Conservation (phyloP, 2,888 invertebrate species). For the Drosophila neotestacea region DNA sequence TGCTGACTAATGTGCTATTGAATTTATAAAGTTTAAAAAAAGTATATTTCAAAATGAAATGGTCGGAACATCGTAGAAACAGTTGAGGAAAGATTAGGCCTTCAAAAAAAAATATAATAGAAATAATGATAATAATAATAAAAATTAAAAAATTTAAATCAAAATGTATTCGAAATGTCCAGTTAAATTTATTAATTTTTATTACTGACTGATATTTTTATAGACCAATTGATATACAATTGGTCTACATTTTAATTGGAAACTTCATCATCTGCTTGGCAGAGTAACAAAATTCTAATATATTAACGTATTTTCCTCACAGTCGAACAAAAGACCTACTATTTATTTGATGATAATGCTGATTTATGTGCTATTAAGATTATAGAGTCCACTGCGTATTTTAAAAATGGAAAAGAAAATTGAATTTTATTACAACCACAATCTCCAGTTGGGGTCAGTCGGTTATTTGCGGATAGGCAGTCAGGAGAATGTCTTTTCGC, state of each 20-base stretch:
- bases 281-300: no score
- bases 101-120: no score
- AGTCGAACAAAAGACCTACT: neutral
- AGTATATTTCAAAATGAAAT: no score
- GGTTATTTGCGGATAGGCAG: slow-evolving; percentile 15
- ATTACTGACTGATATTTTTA: no score
- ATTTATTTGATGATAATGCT: slow-evolving; percentile 32
- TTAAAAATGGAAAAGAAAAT: slow-evolving; percentile 28
- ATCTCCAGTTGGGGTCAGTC: slow-evolving; percentile 7
- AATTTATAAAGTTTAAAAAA: slow-evolving; percentile 15
- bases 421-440: slow-evolving; percentile 44
- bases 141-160: no score
- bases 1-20: slow-evolving; percentile 41
- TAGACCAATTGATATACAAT: no score
- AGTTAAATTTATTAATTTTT: no score
- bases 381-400: slow-evolving; percentile 17
- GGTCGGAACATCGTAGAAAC: no score
- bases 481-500: neutral
- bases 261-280: slow-evolving; percentile 7
- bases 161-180: no score
- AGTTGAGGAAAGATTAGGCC: no score
- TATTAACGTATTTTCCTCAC: neutral
- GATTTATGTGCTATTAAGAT: slow-evolving; percentile 43
- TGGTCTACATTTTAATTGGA: neutral
- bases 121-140: no score